Base-by-base conservation (phyloP, 2,797 vertebrate genomes). In the Perodicticus potto region DNA sequence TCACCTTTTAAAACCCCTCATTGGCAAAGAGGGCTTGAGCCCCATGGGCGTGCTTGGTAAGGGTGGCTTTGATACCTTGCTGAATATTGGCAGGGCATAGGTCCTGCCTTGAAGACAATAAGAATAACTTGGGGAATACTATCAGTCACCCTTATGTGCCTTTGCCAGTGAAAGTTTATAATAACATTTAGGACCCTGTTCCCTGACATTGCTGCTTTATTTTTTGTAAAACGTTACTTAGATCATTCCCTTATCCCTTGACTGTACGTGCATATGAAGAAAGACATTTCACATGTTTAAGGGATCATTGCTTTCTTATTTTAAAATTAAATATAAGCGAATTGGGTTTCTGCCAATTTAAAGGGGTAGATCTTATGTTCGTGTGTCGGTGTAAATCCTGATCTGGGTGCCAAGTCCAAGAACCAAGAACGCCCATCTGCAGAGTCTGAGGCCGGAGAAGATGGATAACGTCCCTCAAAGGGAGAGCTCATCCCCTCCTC, bases 281-380 rank as follows among this genome's bases (percentile, higher is more conserved):
- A 82, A 55, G 72, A 74, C 8, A 59, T 40, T 59, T 32, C 80
- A 55, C 32, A 69, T 57, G 23, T 45, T 72, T 65, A 49, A 81
- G 32, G 59, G 29, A 86, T 89, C 45, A 49, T 92, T 45, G 91
- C 63, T 89, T 92, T 91, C 78, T 95, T 92, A 32, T 81, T 76
- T 89, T 89, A 76, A 63, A 92, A 74, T 89, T 83, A 89, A 73
- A 67, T 73, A 65, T 49, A 93, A 55, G 70, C 67, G 27, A 89
- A 43, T 86, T 77, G 76, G 40, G 32, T n/a, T 95, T 65, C 65
- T 89, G 7, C 57, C 93, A 59, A 1, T 93, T 95, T 73, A 92
- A 86, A 25, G 3, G 37, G 19, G n/a, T 55, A 14, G 4, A 89
- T 86, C 13, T 74, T 81, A 53, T 29, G 14, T n/a, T 83, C 20